phyloP scores from a whole-genome alignment of 2,797 vertebrate species.

The Agapornis canus region DNA sequence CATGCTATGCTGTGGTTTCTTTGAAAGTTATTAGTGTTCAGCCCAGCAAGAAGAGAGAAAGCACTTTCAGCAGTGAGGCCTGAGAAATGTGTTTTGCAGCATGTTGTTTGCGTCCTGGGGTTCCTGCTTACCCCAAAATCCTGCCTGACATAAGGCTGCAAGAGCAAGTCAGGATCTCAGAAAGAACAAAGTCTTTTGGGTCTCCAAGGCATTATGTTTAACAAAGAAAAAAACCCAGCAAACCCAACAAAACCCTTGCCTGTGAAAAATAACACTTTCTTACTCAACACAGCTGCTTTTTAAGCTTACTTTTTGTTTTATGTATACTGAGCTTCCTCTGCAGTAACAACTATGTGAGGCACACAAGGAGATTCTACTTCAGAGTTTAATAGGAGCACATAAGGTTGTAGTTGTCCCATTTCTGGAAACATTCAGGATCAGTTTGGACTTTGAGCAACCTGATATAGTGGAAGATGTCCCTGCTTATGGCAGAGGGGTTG shows the following conservation, averaged over 20 bases:
- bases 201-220: background rate
- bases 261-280: background rate
- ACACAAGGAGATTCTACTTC: background rate
- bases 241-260: rapidly evolving
- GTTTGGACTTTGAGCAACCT: background rate
- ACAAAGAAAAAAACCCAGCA: background rate
- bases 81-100: background rate
- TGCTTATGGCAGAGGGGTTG: background rate
- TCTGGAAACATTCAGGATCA: background rate
- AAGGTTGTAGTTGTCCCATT: background rate
- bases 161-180: background rate
- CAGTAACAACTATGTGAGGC: background rate
- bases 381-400: background rate
- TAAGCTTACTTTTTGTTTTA: background rate
- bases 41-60: background rate
- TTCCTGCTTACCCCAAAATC: background rate
- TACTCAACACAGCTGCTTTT: background rate
- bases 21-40: background rate
- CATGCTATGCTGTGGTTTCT: background rate
- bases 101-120: background rate
- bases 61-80: background rate
- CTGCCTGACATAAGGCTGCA: background rate
- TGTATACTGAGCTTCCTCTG: background rate
- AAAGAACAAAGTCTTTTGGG: background rate
- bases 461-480: background rate